These are phyloP conservation scores for Siniperca undulata DNA, from an alignment of 2,797 vertebrate genomes.

Conservation along the genomic window DNA sequence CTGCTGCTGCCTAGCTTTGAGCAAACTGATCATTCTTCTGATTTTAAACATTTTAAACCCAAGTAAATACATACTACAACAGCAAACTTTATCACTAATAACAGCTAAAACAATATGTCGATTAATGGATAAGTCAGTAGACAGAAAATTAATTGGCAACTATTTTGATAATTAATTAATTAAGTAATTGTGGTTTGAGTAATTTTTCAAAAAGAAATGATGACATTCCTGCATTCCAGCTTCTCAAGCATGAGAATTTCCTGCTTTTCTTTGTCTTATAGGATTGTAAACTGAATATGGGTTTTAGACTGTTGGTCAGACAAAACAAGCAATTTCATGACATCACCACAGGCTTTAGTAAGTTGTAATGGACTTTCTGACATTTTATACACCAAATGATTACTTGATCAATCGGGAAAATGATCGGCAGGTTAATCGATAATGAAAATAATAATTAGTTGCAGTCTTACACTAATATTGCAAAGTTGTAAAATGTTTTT, in stretches of 20 bases:
- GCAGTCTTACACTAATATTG: background rate
- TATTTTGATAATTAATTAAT: background rate
- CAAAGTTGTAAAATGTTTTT: background rate
- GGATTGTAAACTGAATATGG: background rate
- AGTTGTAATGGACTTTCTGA: background rate
- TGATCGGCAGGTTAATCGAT: too few species aligned
- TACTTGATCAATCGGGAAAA: background rate
- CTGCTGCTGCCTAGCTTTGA: conserved; percentile 9
- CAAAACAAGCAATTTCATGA: background rate
- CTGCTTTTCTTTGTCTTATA: background rate
- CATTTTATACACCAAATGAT: background rate
- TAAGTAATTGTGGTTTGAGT: background rate
- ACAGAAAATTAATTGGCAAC: background rate
- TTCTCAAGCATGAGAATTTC: background rate
- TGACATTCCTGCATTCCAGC: background rate
- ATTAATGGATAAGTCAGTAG: background rate
- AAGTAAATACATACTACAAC: background rate
- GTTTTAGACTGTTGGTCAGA: background rate
- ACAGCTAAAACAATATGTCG: background rate
- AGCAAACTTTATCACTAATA: background rate
- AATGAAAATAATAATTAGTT: background rate
- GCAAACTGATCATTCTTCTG: conserved; percentile 2
- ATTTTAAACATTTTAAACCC: background rate
- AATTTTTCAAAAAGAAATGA: background rate
- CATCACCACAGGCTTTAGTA: background rate